Percentiles rank a stretch among this genome's conserved stretches.
phyloP scores from a whole-genome alignment of 2,113 vertebrate species.

The Corapipo altera region DNA sequence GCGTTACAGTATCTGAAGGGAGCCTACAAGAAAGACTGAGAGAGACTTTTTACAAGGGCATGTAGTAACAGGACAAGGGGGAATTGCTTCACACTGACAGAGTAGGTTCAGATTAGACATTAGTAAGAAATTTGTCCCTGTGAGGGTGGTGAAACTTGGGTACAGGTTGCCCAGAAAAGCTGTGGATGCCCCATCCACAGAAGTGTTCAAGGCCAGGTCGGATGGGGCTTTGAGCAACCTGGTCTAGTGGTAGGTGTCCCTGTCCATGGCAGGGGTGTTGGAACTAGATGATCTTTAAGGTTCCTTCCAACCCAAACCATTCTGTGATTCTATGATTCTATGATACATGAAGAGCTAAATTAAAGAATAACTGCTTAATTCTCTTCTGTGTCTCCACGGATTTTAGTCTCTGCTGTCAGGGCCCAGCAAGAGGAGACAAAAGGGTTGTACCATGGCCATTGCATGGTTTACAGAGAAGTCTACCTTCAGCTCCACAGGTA shows the following conservation, averaged over 20 bases:
- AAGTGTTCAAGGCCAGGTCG: background rate
- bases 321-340: background rate
- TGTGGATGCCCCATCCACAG: background rate
- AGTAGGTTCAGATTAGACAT: background rate
- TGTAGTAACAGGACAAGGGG: background rate
- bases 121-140: background rate
- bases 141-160: background rate
- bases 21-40: background rate
- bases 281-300: background rate
- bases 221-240: background rate
- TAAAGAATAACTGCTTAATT: background rate
- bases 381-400: background rate
- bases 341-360: background rate
- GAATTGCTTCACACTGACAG: background rate
- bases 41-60: background rate
- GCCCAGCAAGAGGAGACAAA: background rate
- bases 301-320: background rate
- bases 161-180: background rate
- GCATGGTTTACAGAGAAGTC: background rate
- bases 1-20: background rate
- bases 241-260: background rate
- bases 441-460: background rate
- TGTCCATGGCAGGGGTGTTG: rapidly evolving
- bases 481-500: background rate
- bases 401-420: background rate